Evolutionary conservation across 2,888 invertebrate species (phyloP).

Genomic region (Xestobium rufovillosum): DNA sequence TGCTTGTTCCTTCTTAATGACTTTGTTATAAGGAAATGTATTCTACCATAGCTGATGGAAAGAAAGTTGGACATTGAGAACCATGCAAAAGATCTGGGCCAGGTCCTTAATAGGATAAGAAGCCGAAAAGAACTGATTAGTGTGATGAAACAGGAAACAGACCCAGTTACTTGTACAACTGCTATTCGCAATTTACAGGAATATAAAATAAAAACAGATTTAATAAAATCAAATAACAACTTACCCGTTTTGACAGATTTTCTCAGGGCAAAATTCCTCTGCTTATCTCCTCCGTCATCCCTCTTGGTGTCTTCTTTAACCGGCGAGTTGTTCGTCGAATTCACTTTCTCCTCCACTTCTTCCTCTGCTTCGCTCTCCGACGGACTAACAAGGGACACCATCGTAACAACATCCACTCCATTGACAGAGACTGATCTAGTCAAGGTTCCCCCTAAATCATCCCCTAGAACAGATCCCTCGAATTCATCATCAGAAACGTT

Average conservation of each 20-base stretch:
- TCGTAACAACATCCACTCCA: constrained; percentile 50
- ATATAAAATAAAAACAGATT: too few species aligned
- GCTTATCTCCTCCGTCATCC: constrained; percentile 23
- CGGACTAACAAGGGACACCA: constrained; percentile 61
- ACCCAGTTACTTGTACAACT: too few species aligned
- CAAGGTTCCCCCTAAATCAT: constrained; percentile 11
- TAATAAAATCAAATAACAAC: too few species aligned
- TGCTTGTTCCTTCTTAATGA: too few species aligned
- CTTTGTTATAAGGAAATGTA: too few species aligned
- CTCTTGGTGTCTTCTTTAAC: constrained; percentile 22
- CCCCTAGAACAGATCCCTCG: constrained; percentile 12
- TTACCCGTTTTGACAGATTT: constrained; percentile 42
- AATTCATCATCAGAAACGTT: constrained; percentile 13
- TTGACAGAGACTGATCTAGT: constrained; percentile 27
- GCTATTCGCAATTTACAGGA: too few species aligned
- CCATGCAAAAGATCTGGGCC: too few species aligned
- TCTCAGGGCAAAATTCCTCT: constrained; percentile 32
- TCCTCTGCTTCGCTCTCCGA: constrained; percentile 57
- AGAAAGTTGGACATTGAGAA: too few species aligned
- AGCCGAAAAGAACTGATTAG: too few species aligned
- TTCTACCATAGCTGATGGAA: too few species aligned
- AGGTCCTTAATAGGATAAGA: too few species aligned
- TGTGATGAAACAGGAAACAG: too few species aligned
- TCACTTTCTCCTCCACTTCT: constrained; percentile 33
- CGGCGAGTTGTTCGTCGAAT: constrained; percentile 12